Base-by-base conservation (phyloP, 2,797 vertebrate genomes). In the Salarias fasciatus region DNA sequence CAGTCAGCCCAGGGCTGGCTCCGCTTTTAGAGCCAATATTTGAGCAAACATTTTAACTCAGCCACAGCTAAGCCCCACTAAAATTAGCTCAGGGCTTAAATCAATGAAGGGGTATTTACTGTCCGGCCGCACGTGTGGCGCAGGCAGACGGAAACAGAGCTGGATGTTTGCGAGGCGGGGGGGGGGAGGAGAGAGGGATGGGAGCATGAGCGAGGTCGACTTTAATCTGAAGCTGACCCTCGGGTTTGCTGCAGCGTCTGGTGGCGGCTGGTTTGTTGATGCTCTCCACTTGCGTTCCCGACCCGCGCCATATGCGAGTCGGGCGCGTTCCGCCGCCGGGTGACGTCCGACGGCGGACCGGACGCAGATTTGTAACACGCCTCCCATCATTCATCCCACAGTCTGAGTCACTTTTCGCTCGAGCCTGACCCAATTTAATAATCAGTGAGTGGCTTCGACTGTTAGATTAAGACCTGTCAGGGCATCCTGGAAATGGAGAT, bases 21-120 rank as follows among this genome's bases (percentile, higher is more conserved):
- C 68, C 50, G 44, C 44, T 66, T 72, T 53, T 77, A 65, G 67
- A 83, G n/a, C 58, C 37, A 3, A 18, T 67, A 65, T 62, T 51
- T 72, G 63, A 6, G 35, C 47, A 63, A 84, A 75, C 53, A 68
- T 52, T 75, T 71, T 51, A 66, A 68, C 52, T 67, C 70, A 85
- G 73, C 78, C 66, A 5, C 53, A 0, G 61, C 44, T 82, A 74
- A 84, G 43, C 77, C 79, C 33, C 1, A 14, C 77, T 89, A 88
- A 89, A 87, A 85, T 87, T 89, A 89, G 74, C 79, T 29, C 10
- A 0, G 10, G 60, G 83, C 62, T 75, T 69, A 65, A 82, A 80
- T 82, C 46, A 7, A 79, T 73, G 72, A 35, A 49, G n/a, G 72
- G 72, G 69, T 71, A 84, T 67, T 51, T 73, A 47, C 45, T 62